Evolutionary conservation across 2,113 vertebrate genomes (phyloP).

Genomic region (Ochotona princeps): DNA sequence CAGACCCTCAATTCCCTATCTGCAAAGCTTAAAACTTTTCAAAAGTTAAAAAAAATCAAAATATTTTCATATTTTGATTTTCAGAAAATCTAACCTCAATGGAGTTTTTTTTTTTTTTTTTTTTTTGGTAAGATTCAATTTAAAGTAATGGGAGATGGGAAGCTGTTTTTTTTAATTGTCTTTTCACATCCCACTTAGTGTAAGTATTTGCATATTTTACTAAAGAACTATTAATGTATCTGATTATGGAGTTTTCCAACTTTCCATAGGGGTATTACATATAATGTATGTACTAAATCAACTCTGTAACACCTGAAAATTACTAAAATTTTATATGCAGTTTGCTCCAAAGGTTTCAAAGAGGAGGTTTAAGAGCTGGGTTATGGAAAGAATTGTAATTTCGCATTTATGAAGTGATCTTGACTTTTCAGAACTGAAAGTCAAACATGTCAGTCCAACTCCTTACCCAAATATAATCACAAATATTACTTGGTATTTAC

Average conservation of each 20-base stretch:
- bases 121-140: background rate
- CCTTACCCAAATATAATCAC: background rate
- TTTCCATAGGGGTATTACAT: background rate
- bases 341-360: background rate
- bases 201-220: constrained; percentile 20
- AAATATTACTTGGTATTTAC: background rate
- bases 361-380: background rate
- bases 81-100: background rate
- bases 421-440: background rate
- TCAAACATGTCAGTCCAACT: background rate
- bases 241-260: background rate
- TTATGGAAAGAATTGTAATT: constrained; percentile 10
- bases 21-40: background rate
- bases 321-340: background rate
- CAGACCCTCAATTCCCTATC: background rate
- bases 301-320: background rate
- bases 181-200: background rate
- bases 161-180: background rate
- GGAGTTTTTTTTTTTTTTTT: background rate
- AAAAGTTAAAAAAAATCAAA: background rate
- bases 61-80: background rate
- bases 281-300: background rate
- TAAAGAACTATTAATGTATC: background rate
- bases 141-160: background rate
- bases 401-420: background rate